Evolutionary conservation across 2,797 vertebrate genomes (phyloP), one percentile per base, ranked within the genome.

Genomic region (Myripristis jacobus): DNA sequence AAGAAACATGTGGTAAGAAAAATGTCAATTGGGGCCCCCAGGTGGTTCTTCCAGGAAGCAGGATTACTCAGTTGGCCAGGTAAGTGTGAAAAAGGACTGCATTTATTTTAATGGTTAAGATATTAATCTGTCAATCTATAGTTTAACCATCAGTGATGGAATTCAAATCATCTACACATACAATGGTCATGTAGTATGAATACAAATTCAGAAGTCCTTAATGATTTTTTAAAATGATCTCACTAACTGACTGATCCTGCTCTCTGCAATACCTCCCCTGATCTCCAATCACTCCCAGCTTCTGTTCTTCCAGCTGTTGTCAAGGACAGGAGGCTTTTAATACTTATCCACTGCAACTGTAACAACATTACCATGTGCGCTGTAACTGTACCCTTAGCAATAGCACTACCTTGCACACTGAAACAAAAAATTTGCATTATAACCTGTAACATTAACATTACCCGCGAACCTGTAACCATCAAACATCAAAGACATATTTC

Each of bases 361-460:
- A 62, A 53, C 54, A 52, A 13, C 53, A 61, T 19, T 7, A 59
- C 16, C 60, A 22, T 66, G 72, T 70, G 66, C 64, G 65, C 54
- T 78, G 56, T 72, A 81, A 75, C 75, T 66, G 70, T 81, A 88
- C 27, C 21, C 52, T 71, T 87, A 84, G 22, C 70, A 12, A 10
- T 70, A 77, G 18, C 64, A 60, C 68, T 77, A 81, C 55, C 57
- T 44, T 60, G 68, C 63, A 82, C 63, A 72, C 41, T 38, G n/a
- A 66, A 67, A 70, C 10, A 10, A 36, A 67, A 69, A 38, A 64
- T 6, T 22, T 2, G 24, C 43, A 53, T 70, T 15, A 44, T 72
- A 51, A 78, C 29, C 69, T 55, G 64, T 55, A 75, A 64, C 53
- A 5, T 47, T 65, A 70, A 71, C 36, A 59, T 68, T 44, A 56